These are phyloP conservation scores for Chaitophorus viminalis DNA, from an alignment of 2,888 invertebrate species.

Conservation along the genomic window DNA sequence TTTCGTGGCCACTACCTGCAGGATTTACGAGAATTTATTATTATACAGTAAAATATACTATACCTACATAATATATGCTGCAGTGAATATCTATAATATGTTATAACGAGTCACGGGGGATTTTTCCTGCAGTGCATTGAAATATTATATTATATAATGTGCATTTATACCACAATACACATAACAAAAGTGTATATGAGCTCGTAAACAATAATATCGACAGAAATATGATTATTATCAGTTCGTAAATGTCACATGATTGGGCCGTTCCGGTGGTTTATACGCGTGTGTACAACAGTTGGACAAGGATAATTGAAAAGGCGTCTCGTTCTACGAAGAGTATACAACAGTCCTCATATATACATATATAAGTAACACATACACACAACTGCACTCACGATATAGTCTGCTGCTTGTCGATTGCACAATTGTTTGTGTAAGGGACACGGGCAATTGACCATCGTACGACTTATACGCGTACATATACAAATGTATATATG, in stretches of 20 bases:
- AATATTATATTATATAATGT: background rate
- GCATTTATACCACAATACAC: too few relatives aligned
- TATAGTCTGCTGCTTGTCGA: background rate
- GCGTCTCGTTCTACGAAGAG: background rate
- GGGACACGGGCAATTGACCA: constrained; percentile 61
- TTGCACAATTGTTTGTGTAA: constrained; percentile 58
- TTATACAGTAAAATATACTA: background rate
- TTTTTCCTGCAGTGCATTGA: background rate
- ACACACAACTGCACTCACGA: background rate
- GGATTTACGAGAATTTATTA: too few relatives aligned
- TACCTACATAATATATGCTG: background rate
- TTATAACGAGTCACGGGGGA: background rate
- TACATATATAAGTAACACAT: background rate
- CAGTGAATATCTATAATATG: too few relatives aligned
- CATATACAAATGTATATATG: background rate
- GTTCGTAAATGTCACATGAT: constrained; percentile 57
- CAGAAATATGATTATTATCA: constrained; percentile 59
- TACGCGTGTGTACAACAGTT: constrained; percentile 20
- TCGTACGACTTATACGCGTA: background rate
- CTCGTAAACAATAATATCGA: constrained; percentile 22
- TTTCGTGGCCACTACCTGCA: too few relatives aligned
- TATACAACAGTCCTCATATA: background rate
- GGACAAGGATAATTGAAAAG: constrained; percentile 52
- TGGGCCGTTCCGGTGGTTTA: constrained; percentile 55
- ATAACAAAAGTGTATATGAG: background rate